Evolutionary conservation across 2,113 vertebrate species (phyloP), one percentile per base, ranked within the genome.

Genomic region (Ancistrus triradiatus): DNA sequence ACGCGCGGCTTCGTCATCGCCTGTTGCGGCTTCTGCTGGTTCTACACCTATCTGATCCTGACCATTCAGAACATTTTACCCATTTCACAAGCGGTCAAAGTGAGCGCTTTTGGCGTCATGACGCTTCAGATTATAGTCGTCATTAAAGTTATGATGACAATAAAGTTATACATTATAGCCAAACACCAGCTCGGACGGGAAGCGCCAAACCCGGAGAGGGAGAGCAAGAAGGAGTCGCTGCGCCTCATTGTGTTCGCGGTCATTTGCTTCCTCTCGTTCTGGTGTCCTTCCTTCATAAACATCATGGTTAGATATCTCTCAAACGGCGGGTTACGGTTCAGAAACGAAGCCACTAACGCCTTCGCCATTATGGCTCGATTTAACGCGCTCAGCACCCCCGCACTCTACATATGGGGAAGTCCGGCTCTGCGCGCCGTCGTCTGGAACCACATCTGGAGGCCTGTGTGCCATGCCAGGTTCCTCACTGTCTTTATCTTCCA

Each of bases 241-340:
- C 85, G 80, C 43, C 82, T 88, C 59, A 89, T 89, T 19, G 80
- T 89, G 51, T 82, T 86, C 31, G 86, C 88, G 61, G 86, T 88
- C 0, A 86, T 88, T 4, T 85, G 76, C 27, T 89, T 88, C 69
- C 47, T 89, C 71, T 69, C 57, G 8, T 61, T 89, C 7, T 88
- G 87, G 87, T 77, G 79, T 73, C 87, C 86, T 0, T 88, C 87
- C 1, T 89, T 89, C 57, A 63, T 86, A 4, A 88, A 89, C 19
- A 88, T 88, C 2, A 86, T 87, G 6, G 77, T 86, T 2, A 72
- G 77, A 38, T 84, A 86, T 72, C 4, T 87, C 49, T 85, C 80
- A 0, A 72, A 44, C 0, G 51, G 27, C 1, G 87, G 86, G 0
- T 18, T 89, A 15, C 70, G 15, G 33, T 89, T 87, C 10, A 78